Conservation (phyloP, 2,888 invertebrate genomes). For the Dynastes hyllus region DNA sequence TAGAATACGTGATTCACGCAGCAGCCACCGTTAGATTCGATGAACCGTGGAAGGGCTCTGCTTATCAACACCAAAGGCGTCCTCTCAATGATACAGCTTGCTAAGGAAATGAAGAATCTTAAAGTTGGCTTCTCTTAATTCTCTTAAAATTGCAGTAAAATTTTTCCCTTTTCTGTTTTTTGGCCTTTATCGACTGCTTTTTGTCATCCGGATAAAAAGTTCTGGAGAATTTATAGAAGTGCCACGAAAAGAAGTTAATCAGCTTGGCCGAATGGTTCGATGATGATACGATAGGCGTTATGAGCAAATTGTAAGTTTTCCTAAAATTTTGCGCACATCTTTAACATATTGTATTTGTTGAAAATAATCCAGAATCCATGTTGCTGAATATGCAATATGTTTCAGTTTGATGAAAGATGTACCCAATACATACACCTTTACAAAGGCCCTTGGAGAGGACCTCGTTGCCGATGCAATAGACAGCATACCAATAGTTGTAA, state of each 20-base stretch:
- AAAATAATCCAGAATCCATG: too few relatives aligned
- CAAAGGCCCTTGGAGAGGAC: slow-evolving; percentile 94
- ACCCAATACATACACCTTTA: slow-evolving; percentile 97
- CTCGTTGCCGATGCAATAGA: slow-evolving; percentile 76
- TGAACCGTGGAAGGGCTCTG: slow-evolving; percentile 77
- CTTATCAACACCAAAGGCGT: slow-evolving; percentile 76
- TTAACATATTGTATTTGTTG: not conserved
- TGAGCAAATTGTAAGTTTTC: not conserved
- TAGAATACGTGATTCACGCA: slow-evolving; percentile 80
- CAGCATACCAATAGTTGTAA: slow-evolving; percentile 86
- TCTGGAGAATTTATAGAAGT: slow-evolving; percentile 88
- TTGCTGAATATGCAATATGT: not conserved
- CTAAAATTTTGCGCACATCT: not conserved
- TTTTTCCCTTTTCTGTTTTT: slow-evolving; percentile 67
- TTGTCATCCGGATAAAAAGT: slow-evolving; percentile 87
- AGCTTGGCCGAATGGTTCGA: not conserved
- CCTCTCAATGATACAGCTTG: slow-evolving; percentile 63
- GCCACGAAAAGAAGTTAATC: slow-evolving; percentile 60
- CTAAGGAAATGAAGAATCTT: slow-evolving; percentile 62
- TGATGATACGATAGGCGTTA: not conserved
- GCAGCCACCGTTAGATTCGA: slow-evolving; percentile 85
- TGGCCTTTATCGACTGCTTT: slow-evolving; percentile 94
- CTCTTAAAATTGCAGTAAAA: not conserved
- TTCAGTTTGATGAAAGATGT: slow-evolving; percentile 69
- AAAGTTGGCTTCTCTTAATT: slow-evolving; percentile 62